Evolutionary conservation across 2,797 vertebrate genomes (phyloP).

Genomic region (Astyanax mexicanus): DNA sequence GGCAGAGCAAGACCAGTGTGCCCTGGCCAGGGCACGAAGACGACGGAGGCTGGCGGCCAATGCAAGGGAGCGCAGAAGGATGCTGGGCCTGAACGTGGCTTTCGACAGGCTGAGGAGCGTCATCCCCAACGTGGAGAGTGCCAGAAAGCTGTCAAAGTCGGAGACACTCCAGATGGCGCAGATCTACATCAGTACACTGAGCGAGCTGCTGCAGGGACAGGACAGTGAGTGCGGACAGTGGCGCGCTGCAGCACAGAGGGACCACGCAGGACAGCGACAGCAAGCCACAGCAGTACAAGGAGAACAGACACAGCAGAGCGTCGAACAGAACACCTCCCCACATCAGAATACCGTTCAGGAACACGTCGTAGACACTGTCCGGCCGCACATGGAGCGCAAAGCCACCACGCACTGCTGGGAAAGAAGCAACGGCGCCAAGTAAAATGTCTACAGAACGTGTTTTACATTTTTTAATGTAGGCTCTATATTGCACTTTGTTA

Average conservation of each 20-base stretch:
- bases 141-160: constrained; percentile 82
- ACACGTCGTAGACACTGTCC: not conserved
- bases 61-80: constrained; percentile 81
- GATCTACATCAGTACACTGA: constrained; percentile 83
- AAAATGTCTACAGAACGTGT: constrained; percentile 15
- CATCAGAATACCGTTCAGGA: not conserved
- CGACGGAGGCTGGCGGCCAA: constrained; percentile 80
- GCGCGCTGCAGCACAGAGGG: not conserved
- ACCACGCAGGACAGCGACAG: constrained; percentile 6
- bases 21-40: constrained; percentile 64
- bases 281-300: not conserved
- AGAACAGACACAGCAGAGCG: not conserved
- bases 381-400: not conserved
- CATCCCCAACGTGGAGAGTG: constrained; percentile 79
- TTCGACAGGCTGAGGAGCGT: constrained; percentile 84
- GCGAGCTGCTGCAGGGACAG: constrained; percentile 72
- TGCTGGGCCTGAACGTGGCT: constrained; percentile 82
- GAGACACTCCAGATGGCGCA: constrained; percentile 85
- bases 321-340: not conserved
- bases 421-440: constrained; percentile 63
- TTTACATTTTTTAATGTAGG: not conserved
- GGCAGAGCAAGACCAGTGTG: constrained; percentile 63
- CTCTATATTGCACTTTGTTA: constrained; percentile 4
- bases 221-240: constrained; percentile 38
- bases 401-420: constrained; percentile 56